These are phyloP conservation scores for Siniperca obscura DNA, from an alignment of 2,797 vertebrate species.

Conservation along the genomic window DNA sequence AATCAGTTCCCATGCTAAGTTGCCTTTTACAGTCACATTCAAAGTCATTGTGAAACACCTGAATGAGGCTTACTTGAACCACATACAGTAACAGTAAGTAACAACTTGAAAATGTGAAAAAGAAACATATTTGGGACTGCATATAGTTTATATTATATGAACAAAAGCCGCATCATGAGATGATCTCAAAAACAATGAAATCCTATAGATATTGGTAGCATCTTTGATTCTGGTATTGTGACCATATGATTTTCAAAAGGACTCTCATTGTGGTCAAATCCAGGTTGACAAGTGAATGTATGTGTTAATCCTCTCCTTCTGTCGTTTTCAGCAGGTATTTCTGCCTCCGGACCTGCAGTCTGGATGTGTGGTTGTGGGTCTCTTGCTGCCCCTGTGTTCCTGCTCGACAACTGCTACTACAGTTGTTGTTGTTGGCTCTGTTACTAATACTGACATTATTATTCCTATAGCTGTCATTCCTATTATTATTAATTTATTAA, in stretches of 20 bases:
- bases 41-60: neutral
- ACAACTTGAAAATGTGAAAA: neutral
- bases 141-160: neutral
- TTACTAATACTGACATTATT: too few relatives aligned
- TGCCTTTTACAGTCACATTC: neutral
- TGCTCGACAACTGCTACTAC: too few relatives aligned
- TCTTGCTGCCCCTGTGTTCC: too few relatives aligned
- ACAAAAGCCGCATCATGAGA: neutral
- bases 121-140: neutral
- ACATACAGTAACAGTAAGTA: neutral
- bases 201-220: neutral
- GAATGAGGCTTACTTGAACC: neutral
- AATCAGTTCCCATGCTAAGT: neutral
- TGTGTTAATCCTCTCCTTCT: too few relatives aligned
- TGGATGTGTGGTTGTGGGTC: too few relatives aligned
- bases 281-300: neutral
- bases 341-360: too few relatives aligned
- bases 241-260: neutral
- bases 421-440: too few relatives aligned
- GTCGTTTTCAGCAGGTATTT: too few relatives aligned
- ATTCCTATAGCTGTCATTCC: too few relatives aligned
- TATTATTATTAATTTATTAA: too few relatives aligned
- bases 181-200: neutral
- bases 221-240: neutral
- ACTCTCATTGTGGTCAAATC: neutral